Conservation (phyloP, 2,888 invertebrate genomes). For the Mimas tiliae region DNA sequence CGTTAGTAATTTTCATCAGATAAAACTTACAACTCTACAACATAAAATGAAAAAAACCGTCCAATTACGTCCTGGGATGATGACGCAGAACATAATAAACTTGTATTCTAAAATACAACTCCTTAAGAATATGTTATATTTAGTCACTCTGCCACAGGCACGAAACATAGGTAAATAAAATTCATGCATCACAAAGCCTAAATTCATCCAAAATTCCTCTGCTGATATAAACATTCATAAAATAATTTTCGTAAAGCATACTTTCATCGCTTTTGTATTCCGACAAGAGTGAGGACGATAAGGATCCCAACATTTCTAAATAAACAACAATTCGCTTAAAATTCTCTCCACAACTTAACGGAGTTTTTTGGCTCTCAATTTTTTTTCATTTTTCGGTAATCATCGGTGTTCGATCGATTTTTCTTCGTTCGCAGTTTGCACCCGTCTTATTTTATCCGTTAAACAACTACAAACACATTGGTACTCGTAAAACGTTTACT, state of each 20-base stretch:
- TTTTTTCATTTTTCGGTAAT: not conserved
- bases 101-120: too few species aligned
- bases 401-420: not conserved
- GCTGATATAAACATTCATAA: conserved; percentile 5
- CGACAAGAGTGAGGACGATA: not conserved
- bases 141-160: not conserved
- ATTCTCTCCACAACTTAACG: not conserved
- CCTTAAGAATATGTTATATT: not conserved
- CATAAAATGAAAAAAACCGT: too few species aligned
- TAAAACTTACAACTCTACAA: too few species aligned
- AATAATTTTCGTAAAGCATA: conserved; percentile 26
- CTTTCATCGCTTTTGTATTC: conserved; percentile 6
- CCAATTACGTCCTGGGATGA: too few species aligned
- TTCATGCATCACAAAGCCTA: not conserved
- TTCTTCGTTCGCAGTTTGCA: not conserved
- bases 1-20: too few species aligned
- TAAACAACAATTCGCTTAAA: conserved; percentile 11
- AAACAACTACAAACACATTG: not conserved
- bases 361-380: not conserved
- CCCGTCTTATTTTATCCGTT: not conserved
- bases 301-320: not conserved
- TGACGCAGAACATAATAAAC: too few species aligned
- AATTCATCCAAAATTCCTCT: not conserved
- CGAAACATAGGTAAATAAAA: not conserved
- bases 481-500: not conserved